Percentiles rank a stretch among this genome's conserved stretches.
phyloP scores from a whole-genome alignment of 1,140 invertebrate species.

The Acromyrmex charruanus region DNA sequence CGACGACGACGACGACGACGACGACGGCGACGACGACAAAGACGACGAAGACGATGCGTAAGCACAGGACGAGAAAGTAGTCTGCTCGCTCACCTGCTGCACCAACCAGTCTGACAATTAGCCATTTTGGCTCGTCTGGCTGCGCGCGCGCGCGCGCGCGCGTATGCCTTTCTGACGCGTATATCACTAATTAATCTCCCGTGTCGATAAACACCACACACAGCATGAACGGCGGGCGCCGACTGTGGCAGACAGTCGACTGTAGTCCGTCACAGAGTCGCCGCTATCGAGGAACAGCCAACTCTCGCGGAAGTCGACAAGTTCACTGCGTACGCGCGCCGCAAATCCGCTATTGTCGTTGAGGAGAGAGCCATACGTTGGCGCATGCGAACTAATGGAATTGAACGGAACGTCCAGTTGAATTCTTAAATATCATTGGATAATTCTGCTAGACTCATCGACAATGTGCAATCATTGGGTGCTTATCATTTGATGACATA shows the following conservation, averaged over 20 bases:
- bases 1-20: background rate
- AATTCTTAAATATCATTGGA: too few relatives aligned
- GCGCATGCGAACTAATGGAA: too few relatives aligned
- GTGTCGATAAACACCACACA: constrained; percentile 47
- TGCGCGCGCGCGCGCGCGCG: constrained; percentile 26
- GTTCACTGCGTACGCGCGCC: background rate
- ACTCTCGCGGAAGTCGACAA: background rate
- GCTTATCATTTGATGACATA: too few relatives aligned
- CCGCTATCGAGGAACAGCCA: background rate
- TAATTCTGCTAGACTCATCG: too few relatives aligned
- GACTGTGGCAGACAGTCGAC: background rate
- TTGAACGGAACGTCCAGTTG: too few relatives aligned
- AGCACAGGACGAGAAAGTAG: background rate
- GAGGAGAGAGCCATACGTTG: too few relatives aligned
- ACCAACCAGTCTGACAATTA: constrained; percentile 83
- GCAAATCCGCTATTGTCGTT: too few relatives aligned
- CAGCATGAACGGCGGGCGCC: constrained; percentile 59
- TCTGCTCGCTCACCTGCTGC: constrained; percentile 82
- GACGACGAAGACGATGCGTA: background rate
- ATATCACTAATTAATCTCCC: constrained; percentile 33
- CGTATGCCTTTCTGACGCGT: constrained; percentile 35
- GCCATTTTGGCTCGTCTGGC: constrained; percentile 83
- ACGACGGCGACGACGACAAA: background rate
- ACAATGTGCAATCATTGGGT: too few relatives aligned
- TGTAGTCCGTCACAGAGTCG: background rate